phyloP scores from a whole-genome alignment of 2,888 invertebrate species.

The Pemphredon lugubris region DNA sequence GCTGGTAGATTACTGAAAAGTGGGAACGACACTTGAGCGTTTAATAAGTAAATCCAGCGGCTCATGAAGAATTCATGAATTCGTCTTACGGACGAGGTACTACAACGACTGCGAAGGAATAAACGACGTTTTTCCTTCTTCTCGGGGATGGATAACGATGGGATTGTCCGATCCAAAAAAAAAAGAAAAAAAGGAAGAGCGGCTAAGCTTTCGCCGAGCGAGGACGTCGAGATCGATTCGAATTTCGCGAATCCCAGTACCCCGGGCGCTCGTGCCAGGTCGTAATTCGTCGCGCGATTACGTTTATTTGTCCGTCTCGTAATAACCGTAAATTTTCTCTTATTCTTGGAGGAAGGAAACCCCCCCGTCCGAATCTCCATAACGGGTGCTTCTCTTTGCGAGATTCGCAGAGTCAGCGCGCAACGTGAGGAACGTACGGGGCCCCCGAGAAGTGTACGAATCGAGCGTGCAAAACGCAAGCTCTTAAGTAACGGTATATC shows the following conservation, averaged over 20 bases:
- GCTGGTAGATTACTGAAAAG: conserved; percentile 29
- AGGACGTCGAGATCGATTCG: conserved; percentile 18
- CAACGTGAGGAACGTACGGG: conserved; percentile 13
- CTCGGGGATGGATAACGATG: conserved; percentile 7
- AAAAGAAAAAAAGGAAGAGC: neutral
- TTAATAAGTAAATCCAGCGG: conserved; percentile 39
- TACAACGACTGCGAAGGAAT: conserved; percentile 5
- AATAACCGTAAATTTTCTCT: conserved; percentile 62
- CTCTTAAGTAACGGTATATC: conserved; percentile 48
- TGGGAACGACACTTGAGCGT: conserved; percentile 6
- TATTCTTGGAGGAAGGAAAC: conserved; percentile 29
- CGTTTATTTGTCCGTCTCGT: conserved; percentile 59
- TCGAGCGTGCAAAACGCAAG: conserved; percentile 47
- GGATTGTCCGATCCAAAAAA: conserved; percentile 4
- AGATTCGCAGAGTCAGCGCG: conserved; percentile 56
- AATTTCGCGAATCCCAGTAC: conserved; percentile 27
- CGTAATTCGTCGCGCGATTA: conserved; percentile 52
- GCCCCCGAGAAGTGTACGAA: conserved; percentile 23
- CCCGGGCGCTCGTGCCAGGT: conserved; percentile 1
- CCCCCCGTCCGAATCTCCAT: conserved; percentile 36
- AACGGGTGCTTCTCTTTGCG: conserved; percentile 13
- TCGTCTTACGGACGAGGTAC: neutral
- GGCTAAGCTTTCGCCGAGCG: neutral
- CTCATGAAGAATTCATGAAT: conserved; percentile 37
- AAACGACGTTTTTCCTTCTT: conserved; percentile 1